Evolutionary conservation across 2,888 invertebrate genomes (phyloP).

Genomic region (Atethmia centrago): DNA sequence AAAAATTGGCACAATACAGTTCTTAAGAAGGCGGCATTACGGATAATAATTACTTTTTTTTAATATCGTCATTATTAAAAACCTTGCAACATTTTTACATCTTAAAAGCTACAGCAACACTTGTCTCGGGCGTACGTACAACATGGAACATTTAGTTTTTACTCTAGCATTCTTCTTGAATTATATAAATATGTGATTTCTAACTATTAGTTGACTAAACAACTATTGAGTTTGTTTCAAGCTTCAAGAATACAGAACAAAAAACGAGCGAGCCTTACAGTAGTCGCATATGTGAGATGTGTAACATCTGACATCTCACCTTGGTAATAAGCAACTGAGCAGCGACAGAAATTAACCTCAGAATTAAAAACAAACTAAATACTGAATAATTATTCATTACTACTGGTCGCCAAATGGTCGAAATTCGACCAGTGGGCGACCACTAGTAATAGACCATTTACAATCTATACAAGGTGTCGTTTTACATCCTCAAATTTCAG

Average conservation of each 20-base stretch:
- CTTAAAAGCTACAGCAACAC: slow-evolving; percentile 77
- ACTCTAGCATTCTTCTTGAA: slow-evolving; percentile 63
- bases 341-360: no score
- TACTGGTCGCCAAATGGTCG: no score
- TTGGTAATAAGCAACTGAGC: no score
- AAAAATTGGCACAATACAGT: slow-evolving; percentile 83
- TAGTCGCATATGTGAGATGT: no score
- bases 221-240: background rate
- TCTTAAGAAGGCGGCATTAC: slow-evolving; percentile 76
- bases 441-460: no score
- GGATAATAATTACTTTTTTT: slow-evolving; percentile 63
- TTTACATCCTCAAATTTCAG: no score
- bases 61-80: slow-evolving; percentile 70
- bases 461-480: no score
- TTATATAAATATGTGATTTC: slow-evolving; percentile 49
- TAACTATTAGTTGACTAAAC: slow-evolving; percentile 40
- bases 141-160: slow-evolving; percentile 77
- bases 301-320: no score
- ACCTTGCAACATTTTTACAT: slow-evolving; percentile 80
- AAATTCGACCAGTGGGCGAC: no score
- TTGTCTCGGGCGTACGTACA: slow-evolving; percentile 75
- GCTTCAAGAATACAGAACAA: slow-evolving; percentile 3
- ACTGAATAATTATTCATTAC: no score
- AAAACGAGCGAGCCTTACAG: no score
- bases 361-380: no score